phyloP scores from a whole-genome alignment of 2,888 invertebrate genomes.

The Plebejus melissa region DNA sequence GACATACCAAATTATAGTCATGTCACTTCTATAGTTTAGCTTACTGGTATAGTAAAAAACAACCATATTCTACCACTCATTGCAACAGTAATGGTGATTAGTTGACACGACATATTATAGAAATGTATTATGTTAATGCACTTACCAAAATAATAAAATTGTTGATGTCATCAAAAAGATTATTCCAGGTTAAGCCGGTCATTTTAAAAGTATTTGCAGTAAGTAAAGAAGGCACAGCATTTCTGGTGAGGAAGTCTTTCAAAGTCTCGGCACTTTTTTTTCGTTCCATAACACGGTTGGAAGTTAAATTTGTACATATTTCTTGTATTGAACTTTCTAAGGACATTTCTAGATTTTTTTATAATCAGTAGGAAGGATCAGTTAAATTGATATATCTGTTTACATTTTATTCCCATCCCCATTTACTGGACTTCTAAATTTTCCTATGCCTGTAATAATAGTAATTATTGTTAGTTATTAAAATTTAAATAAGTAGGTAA shows the following conservation, averaged over 20 bases:
- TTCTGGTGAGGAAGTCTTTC: conserved; percentile 61
- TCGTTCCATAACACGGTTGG: conserved; percentile 62
- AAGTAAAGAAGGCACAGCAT: conserved; percentile 58
- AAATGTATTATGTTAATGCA: neutral
- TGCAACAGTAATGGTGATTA: neutral
- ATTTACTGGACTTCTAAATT: neutral
- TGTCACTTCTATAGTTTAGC: neutral
- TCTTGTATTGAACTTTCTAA: conserved; percentile 59
- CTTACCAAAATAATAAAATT: conserved; percentile 66
- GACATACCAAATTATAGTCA: too few species aligned
- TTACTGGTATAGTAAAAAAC: neutral
- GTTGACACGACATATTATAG: neutral
- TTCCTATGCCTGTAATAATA: neutral
- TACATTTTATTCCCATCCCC: neutral
- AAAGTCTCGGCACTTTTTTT: conserved; percentile 67
- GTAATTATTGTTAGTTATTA: neutral
- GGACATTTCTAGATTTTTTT: conserved; percentile 47
- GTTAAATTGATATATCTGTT: too few species aligned
- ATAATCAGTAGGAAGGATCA: neutral
- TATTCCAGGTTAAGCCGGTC: conserved; percentile 64
- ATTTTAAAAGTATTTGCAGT: conserved; percentile 58
- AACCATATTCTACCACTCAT: neutral
- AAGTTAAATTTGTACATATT: conserved; percentile 56
- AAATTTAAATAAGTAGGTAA: too few species aligned
- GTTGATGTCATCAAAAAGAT: conserved; percentile 62